Conservation (phyloP, 2,797 vertebrate genomes). For the Bradypodion pumilum region DNA sequence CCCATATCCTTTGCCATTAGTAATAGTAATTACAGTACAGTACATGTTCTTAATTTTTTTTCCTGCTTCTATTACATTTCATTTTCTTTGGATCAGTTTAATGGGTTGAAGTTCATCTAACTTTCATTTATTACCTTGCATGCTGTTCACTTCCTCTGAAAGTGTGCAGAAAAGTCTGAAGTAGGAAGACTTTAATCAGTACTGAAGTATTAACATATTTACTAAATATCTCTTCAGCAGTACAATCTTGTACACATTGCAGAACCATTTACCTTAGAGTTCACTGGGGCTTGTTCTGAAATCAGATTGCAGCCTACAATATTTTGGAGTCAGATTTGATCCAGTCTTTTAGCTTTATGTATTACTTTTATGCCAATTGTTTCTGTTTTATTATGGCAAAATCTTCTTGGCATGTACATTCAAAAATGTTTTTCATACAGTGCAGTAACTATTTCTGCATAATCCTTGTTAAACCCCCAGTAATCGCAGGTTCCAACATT, state of each 20-base stretch:
- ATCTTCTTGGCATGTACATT: background rate
- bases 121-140: background rate
- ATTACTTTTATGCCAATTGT: conserved; percentile 12
- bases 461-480: background rate
- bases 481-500: conserved; percentile 4
- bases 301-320: background rate
- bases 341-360: background rate
- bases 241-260: background rate
- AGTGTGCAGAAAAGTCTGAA: background rate
- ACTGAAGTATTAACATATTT: background rate
- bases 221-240: background rate
- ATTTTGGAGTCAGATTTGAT: conserved; percentile 32
- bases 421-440: background rate
- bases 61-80: background rate
- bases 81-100: background rate
- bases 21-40: background rate
- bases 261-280: background rate
- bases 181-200: background rate
- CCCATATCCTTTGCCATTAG: background rate
- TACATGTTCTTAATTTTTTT: background rate
- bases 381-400: background rate
- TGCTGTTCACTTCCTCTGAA: background rate
- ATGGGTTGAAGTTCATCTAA: background rate
- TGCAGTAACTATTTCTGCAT: background rate
- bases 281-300: background rate